Base-by-base conservation (phyloP, 2,797 vertebrate species). In the Notolabrus celidotus region DNA sequence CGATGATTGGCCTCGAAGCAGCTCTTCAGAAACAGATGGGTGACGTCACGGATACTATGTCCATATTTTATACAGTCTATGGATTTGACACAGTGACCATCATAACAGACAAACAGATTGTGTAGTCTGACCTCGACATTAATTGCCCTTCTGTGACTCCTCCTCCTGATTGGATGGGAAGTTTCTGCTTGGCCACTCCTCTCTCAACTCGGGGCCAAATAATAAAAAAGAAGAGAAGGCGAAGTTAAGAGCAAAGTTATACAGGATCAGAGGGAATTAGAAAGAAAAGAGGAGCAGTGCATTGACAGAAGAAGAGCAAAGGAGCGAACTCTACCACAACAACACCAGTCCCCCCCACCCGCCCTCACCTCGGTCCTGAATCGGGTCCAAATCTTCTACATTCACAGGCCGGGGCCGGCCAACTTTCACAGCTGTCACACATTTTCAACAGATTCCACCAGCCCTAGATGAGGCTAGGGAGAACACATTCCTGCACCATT, bases 381-480 rank as follows among this genome's bases (percentile, higher is more conserved):
- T 91, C 66, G 17, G 63, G 78, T 95, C 95, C 95, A 96, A 71
- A 91, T 93, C 94, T 86, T 93, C 89, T 96, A 94, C 95, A 94
- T 96, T 95, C 94, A 93, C 94, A 93, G 92, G 91, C 88, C 78
- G 86, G 39, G 77, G 83, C 84, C 72, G 88, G 95, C 96, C 96
- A 97, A 95, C 94, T 94, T 94, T 91, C 67, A 95, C 97, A 98
- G 97, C 96, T 98, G 97, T 97, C 96, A 93, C 94, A 94, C 95
- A 97, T 97, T 97, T 97, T 96, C 96, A 96, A 96, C 96, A 97
- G 97, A 97, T 97, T 96, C 96, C 96, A 93, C 88, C 94, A 93
- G 92, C 94, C 92, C 95, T 93, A 84, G 95, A 96, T 93, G 95
- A 96, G 95, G 95, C 94, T 93, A 91, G 94, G 86, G 88, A 90